Conservation (phyloP, 53 echinoderm and acorn worm species). For the Echinometra lucunter region DNA sequence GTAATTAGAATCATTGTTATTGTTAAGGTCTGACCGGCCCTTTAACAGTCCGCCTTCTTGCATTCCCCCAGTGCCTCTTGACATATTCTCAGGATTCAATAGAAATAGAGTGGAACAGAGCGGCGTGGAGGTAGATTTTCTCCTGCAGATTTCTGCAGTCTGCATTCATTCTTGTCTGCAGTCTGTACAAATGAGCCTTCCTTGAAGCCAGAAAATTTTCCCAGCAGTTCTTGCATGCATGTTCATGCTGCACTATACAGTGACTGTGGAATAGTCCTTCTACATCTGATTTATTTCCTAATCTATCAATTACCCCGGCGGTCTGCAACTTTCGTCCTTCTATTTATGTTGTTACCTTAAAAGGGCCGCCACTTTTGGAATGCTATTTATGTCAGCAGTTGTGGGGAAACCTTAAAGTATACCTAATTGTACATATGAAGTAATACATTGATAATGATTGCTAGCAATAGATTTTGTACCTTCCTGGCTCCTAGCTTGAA, state of each 20-base stretch:
- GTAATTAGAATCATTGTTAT: no score
- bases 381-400: background rate
- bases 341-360: background rate
- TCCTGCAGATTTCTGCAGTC: no score
- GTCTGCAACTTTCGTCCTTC: background rate
- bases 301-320: background rate
- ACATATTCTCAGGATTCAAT: no score
- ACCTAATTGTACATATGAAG: background rate
- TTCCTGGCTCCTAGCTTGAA: background rate
- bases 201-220: background rate
- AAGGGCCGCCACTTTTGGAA: background rate
- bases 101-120: no score
- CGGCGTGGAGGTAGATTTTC: background rate
- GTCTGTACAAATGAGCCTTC: background rate
- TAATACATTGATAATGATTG: background rate
- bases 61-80: no score
- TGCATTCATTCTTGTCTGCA: background rate
- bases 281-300: background rate
- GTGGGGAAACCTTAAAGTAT: background rate
- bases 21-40: no score
- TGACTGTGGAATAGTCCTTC: background rate
- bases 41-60: no score
- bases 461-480: background rate
- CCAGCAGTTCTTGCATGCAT: background rate
- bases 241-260: background rate